Evolutionary conservation across 2,888 invertebrate species (phyloP).

Genomic region (Netelia fuscicornis): DNA sequence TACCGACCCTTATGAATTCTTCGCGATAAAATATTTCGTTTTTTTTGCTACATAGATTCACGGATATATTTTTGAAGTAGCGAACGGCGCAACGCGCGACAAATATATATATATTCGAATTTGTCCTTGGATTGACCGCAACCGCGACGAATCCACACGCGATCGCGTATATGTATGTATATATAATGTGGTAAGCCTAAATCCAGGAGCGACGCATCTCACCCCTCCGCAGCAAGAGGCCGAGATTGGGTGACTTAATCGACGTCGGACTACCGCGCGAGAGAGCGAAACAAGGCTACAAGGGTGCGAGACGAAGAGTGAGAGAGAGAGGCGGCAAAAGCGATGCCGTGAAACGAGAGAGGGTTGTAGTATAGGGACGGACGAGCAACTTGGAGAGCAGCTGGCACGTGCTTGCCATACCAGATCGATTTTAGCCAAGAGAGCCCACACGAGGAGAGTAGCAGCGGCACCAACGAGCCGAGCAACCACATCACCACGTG

Average conservation of each 20-base stretch:
- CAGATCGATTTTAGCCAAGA: conserved; percentile 57
- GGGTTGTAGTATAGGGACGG: conserved; percentile 34
- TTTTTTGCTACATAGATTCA: too few species aligned
- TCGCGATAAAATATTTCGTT: too few species aligned
- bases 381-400: conserved; percentile 51
- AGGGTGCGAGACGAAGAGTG: background rate
- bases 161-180: conserved; percentile 30
- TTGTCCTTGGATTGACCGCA: conserved; percentile 36
- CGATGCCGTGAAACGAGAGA: conserved; percentile 31
- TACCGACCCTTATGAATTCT: too few species aligned
- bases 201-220: conserved; percentile 38
- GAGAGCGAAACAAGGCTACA: background rate
- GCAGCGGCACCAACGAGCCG: conserved; percentile 17
- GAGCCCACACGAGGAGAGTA: conserved; percentile 13
- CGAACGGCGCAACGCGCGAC: too few species aligned
- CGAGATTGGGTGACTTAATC: conserved; percentile 63
- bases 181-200: conserved; percentile 51
- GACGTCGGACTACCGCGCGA: conserved; percentile 54
- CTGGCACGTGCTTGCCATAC: conserved; percentile 62
- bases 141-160: conserved; percentile 24
- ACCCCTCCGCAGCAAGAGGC: conserved; percentile 14
- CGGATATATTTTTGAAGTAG: too few species aligned
- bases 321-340: background rate
- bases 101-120: conserved; percentile 5
- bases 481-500: conserved; percentile 34